Evolutionary conservation across 2,113 vertebrate species (phyloP), one percentile per base, ranked within the genome.

Genomic region (Strix uralensis): DNA sequence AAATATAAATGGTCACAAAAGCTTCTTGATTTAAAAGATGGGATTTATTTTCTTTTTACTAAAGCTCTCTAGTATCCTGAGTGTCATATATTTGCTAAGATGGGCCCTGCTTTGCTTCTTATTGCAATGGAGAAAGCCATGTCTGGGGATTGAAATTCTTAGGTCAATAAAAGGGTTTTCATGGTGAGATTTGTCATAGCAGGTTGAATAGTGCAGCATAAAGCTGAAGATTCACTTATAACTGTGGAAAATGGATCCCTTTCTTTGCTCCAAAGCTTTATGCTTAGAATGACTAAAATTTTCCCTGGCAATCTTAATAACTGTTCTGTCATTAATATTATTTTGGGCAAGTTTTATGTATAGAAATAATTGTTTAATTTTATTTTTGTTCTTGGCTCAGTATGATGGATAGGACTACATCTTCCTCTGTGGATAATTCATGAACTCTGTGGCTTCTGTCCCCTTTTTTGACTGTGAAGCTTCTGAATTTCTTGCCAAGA

Each of bases 11-110:
- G 44, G 47, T 62, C 86, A 84, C 61, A 86, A 84, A 95, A 88
- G 5, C 44, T 61, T 59, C 75, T 92, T 90, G 80, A 94, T 96
- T 96, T 94, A 86, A 90, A 92, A 93, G 52, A 49, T 95, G 94
- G 59, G 75, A 71, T 92, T 96, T 91, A 36, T 88, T 94, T 94
- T 71, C 40, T 46, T 92, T 87, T 92, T 86, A 44, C 72, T 92
- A 83, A 78, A 93, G 65, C 52, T 46, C 44, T 92, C 47, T 63
- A 34, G 94, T 95, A 79, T 96, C 82, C 90, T 58, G 54, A 80
- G 42, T 70, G 54, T 93, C 63, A 75, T 65, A 17, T 81, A 55
- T 71, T 77, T 92, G 21, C 63, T 83, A 44, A 44, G 91, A 82
- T 87, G 71, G 90, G 15, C 44, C 30, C 71, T 92, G 38, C n/a